These are phyloP conservation scores for Parasteatoda lunata DNA, from an alignment of 2,888 invertebrate species.

Conservation along the genomic window DNA sequence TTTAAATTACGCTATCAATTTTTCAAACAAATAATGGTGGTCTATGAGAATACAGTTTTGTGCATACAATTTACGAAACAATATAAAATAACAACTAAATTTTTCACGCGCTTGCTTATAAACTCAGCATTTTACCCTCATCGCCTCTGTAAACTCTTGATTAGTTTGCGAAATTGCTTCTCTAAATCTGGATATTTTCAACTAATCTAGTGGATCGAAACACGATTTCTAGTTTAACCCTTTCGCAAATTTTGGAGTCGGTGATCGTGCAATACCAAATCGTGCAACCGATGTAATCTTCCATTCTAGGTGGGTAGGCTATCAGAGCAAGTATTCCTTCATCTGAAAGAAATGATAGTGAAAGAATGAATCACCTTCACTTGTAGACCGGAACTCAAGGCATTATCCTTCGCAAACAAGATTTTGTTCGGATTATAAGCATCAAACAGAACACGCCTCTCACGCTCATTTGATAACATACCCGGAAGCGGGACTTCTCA, in stretches of 20 bases:
- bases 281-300: constrained; percentile 46
- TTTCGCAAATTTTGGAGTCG: constrained; percentile 26
- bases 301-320: constrained; percentile 25
- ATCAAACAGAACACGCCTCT: not conserved
- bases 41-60: no score
- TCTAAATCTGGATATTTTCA: constrained; percentile 26
- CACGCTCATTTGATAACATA: not conserved
- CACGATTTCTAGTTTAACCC: constrained; percentile 52
- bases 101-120: no score
- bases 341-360: constrained; percentile 3
- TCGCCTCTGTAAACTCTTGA: constrained; percentile 10
- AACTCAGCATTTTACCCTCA: not conserved
- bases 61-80: no score
- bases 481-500: not conserved
- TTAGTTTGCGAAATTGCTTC: constrained; percentile 38
- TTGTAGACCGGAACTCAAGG: constrained; percentile 21
- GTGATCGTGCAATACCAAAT: constrained; percentile 62
- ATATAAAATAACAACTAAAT: no score
- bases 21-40: no score
- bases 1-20: no score
- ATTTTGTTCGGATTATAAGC: not conserved
- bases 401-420: constrained; percentile 4
- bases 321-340: not conserved
- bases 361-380: constrained; percentile 16
- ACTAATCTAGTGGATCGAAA: constrained; percentile 29